These are phyloP conservation scores for Morone saxatilis DNA, from an alignment of 2,113 vertebrate species.

Conservation along the genomic window DNA sequence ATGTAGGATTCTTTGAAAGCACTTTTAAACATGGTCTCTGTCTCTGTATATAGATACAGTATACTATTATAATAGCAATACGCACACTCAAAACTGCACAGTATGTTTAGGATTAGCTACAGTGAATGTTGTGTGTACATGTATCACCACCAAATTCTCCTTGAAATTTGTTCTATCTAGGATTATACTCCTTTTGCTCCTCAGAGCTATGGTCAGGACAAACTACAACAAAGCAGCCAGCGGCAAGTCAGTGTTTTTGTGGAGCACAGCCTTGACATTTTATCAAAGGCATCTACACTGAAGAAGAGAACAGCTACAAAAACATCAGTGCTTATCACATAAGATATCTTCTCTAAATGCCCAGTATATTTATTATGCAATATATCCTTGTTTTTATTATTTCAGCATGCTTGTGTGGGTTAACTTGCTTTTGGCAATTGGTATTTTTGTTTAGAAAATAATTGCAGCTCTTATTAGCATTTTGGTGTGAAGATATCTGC, in stretches of 20 bases:
- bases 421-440: neutral
- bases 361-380: neutral
- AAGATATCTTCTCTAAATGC: neutral
- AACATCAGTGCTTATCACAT: slow-evolving; percentile 1
- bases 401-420: neutral
- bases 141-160: neutral
- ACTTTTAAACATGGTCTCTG: neutral
- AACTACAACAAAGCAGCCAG: slow-evolving; percentile 18
- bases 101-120: slow-evolving; percentile 1
- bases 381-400: neutral
- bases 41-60: no score
- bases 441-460: neutral
- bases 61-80: no score
- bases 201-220: slow-evolving; percentile 32
- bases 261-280: slow-evolving; percentile 40
- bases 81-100: neutral
- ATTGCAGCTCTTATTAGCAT: neutral
- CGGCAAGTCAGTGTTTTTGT: slow-evolving; percentile 25
- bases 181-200: neutral
- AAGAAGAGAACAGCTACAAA: neutral
- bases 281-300: slow-evolving; percentile 2
- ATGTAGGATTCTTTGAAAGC: neutral
- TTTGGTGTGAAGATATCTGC: neutral
- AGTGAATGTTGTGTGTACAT: neutral
- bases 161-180: neutral